Base-by-base conservation (phyloP, 2,888 invertebrate genomes). In the Perithous albicinctus region DNA sequence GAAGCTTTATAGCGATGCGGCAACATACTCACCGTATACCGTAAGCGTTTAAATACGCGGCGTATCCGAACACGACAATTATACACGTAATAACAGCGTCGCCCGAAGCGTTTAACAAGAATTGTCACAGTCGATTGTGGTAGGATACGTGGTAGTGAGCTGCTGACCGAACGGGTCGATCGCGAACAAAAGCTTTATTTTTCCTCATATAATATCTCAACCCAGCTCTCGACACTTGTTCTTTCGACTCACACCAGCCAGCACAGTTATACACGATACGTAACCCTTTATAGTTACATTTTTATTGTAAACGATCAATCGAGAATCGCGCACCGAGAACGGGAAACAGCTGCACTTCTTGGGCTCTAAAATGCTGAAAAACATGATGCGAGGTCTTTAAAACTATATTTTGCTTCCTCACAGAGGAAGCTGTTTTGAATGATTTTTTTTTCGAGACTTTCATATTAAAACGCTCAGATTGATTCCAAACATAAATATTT, bases 271-370 rank as follows among this genome's bases (percentile, higher is more conserved):
- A 66, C 23, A 51, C 26, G 35, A 32, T 38, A 51, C 48, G 59
- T 46, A 35, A 29, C 64, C 59, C 41, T 8, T 66, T 20, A n/a
- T 20, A 35, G 32, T 72, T 73, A 64, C 23, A 51, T 61, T 78
- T 67, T 48, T 67, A 67, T 66, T 56, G 38, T 61, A 15, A 18
- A 59, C 73, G 66, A 78, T 78, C 78, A 48, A 73, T 72, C 48
- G 41, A 18, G 15, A 54, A 23, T 6, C 67, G 38, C 48, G 35
- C 4, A 29, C 26, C 38, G 18, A 32, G 61, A 61, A 41, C 32
- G 59, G 18, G 48, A 51, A 23, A 59, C 43, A 10, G 23, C 35
- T 59, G n/a, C 46, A 12, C 35, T 23, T 6, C 6, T 46, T 23
- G 29, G 23, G n/a, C 32, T 64, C 23, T 10, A 18, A 38, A n/a